Evolutionary conservation across 1,140 invertebrate genomes (phyloP).

Genomic region (Pristionchus pacificus): DNA sequence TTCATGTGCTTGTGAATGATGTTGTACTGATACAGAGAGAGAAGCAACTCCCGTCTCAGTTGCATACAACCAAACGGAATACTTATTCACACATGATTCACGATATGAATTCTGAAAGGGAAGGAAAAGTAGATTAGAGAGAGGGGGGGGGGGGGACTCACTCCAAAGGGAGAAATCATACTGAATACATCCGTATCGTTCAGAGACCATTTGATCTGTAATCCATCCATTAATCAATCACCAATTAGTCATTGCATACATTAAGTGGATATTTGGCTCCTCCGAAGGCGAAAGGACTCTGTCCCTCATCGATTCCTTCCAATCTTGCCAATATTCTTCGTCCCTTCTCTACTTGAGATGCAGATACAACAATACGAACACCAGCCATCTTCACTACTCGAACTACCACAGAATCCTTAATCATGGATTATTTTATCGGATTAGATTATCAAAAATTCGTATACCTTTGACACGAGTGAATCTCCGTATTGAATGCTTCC

Average conservation of each 20-base stretch:
- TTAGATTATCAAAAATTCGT: background rate
- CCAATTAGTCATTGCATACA: background rate
- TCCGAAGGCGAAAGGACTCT: constrained; percentile 26
- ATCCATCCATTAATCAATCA: background rate
- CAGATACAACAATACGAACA: constrained; percentile 7
- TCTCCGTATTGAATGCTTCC: constrained; percentile 27
- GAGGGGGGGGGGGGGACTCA: too few relatives aligned
- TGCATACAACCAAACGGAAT: background rate
- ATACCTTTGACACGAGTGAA: constrained; percentile 13
- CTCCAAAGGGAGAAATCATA: background rate
- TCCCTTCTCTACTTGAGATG: constrained; percentile 15
- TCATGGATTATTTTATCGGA: background rate
- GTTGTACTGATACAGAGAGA: background rate
- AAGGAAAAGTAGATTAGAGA: too few relatives aligned
- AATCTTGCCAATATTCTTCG: constrained; percentile 16
- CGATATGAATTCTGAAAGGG: background rate
- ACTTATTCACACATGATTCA: background rate
- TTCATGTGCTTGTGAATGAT: background rate
- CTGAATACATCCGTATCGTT: background rate
- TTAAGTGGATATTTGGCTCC: constrained; percentile 28
- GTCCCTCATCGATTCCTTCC: constrained; percentile 16
- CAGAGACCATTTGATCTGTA: background rate
- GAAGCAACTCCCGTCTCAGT: background rate
- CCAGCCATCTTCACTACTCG: constrained; percentile 25
- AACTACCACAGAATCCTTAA: constrained; percentile 25